phyloP scores from a whole-genome alignment of 2,888 invertebrate genomes.

The Drosophila colorata region DNA sequence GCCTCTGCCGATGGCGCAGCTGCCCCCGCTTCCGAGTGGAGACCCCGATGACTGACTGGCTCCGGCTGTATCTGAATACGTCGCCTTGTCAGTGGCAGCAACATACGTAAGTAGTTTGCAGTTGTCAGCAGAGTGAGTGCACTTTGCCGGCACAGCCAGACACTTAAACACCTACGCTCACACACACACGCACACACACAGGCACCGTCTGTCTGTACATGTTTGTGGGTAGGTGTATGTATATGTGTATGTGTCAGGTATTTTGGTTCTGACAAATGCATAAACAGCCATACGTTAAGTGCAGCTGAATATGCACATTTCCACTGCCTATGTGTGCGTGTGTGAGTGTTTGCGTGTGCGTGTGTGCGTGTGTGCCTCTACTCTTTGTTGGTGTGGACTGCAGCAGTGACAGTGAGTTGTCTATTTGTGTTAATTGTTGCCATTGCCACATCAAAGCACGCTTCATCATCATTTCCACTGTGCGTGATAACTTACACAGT shows the following conservation, averaged over 20 bases:
- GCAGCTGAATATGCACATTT: slow-evolving; percentile 45
- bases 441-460: slow-evolving; percentile 62
- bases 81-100: slow-evolving; percentile 72
- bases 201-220: too few relatives aligned
- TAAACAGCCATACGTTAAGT: slow-evolving; percentile 54
- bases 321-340: neutral
- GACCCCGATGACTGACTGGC: slow-evolving; percentile 28
- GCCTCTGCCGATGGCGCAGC: slow-evolving; percentile 1
- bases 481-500: slow-evolving; percentile 6
- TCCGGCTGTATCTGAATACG: slow-evolving; percentile 48
- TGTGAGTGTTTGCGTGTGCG: neutral
- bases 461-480: slow-evolving; percentile 41
- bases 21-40: slow-evolving; percentile 11
- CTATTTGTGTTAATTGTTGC: slow-evolving; percentile 63
- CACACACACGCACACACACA: neutral
- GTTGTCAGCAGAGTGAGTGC: slow-evolving; percentile 78
- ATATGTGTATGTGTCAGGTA: slow-evolving; percentile 15
- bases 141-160: slow-evolving; percentile 55
- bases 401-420: slow-evolving; percentile 5
- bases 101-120: slow-evolving; percentile 77
- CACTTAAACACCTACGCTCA: slow-evolving; percentile 12
- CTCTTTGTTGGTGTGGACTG: slow-evolving; percentile 1
- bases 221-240: too few relatives aligned
- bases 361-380: too few relatives aligned
- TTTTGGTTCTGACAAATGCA: slow-evolving; percentile 63